Base-by-base conservation (phyloP, 2,797 vertebrate species). In the Mergus octosetaceus region DNA sequence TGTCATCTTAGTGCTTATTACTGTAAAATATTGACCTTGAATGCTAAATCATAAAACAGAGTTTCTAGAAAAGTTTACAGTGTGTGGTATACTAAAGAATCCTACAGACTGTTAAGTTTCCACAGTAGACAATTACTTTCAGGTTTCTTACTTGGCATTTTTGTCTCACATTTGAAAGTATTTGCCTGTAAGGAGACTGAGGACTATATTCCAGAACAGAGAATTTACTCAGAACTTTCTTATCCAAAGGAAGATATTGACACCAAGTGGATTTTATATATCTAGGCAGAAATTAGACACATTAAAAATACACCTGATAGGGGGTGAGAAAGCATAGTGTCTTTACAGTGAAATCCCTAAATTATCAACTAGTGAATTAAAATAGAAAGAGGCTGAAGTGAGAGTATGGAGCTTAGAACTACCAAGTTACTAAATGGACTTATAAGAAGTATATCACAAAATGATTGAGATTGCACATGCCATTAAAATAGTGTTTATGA, bases 11-110 rank as follows among this genome's bases (percentile, higher is more conserved):
- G 32, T 7, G 1, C n/a, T 95, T 84, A 80, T 89, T 93, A 94
- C 61, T 28, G 72, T 91, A 87, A 95, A 90, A 91, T 85, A 95
- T 57, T 72, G 85, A 93, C 89, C 85, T 93, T 92, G 85, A 65
- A 58, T 80, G 75, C 54, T 96, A 92, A 96, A 70, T 93, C 71
- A 91, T 80, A 87, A 87, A 94, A 81, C n/a, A 56, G 65, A 87
- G 22, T 62, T 91, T 91, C 70, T 57, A 75, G 51, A 49, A 91
- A 94, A 80, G 18, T 53, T 85, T 43, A 75, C 28, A 19, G 18
- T 11, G 13, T 76, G 13, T 27, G 77, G 10, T 83, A 76, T 34
- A 32, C 28, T 62, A 68, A 64, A 47, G 34, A 94, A 65, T 43
- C 17, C 34, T 70, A 89, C 16, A 19, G 5, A 11, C 53, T 38